Conservation (phyloP, 2,888 invertebrate species). For the Micoletzkya japonica region DNA sequence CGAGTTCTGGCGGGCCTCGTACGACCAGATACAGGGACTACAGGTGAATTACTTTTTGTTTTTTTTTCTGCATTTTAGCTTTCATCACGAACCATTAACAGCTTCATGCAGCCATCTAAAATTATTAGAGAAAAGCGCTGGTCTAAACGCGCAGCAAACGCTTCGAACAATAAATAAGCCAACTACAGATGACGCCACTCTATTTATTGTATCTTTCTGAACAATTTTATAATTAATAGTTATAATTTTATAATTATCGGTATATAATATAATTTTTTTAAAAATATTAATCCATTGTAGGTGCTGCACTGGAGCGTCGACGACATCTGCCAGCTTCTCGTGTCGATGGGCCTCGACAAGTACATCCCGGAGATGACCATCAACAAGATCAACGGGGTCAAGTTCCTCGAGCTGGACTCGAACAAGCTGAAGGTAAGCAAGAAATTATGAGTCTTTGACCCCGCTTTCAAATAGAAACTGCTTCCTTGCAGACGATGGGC, state of each 20-base stretch:
- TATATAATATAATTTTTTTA: not conserved
- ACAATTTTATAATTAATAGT: no score
- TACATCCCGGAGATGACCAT: conserved; percentile 73
- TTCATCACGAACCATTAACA: no score
- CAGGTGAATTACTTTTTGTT: not conserved
- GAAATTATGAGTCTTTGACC: not conserved
- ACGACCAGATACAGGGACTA: conserved; percentile 37
- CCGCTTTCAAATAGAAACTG: conserved; percentile 6
- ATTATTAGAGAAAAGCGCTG: no score
- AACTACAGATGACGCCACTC: no score
- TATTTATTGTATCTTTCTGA: no score
- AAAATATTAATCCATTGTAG: conserved; percentile 35
- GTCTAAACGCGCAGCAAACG: no score
- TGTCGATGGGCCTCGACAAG: conserved; percentile 76
- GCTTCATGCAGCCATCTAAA: no score
- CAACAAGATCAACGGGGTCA: conserved; percentile 84
- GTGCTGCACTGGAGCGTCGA: conserved; percentile 62
- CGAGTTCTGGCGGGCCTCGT: conserved; percentile 60
- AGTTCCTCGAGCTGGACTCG: conserved; percentile 84
- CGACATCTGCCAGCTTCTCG: conserved; percentile 61
- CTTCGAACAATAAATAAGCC: no score
- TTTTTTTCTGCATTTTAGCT: no score
- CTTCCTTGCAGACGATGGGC: conserved; percentile 67
- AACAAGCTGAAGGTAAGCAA: conserved; percentile 78
- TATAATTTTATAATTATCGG: no score